These are phyloP conservation scores for Vanessa atalanta DNA, from an alignment of 1,140 invertebrate genomes.

Conservation along the genomic window DNA sequence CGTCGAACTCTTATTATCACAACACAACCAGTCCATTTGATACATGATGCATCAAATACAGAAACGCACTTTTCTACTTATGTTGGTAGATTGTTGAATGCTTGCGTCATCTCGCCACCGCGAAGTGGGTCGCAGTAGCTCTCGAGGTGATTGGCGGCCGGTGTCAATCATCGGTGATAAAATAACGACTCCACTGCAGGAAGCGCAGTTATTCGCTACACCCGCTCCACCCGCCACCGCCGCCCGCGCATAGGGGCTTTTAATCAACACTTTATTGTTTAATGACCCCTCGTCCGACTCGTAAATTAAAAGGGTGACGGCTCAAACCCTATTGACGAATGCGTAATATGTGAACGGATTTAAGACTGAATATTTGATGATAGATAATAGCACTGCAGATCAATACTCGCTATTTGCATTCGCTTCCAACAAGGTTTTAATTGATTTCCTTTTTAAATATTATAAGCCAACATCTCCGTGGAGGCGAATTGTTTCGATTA, in stretches of 20 bases:
- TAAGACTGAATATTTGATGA: conserved; percentile 65
- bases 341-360: conserved; percentile 73
- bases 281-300: conserved; percentile 76
- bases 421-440: background rate
- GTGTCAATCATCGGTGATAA: conserved; percentile 78
- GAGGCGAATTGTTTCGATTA: background rate
- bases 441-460: background rate
- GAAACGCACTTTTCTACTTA: background rate
- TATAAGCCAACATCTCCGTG: background rate
- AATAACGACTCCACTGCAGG: conserved; percentile 74
- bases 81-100: background rate
- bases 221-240: conserved; percentile 45
- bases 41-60: background rate
- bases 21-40: no score
- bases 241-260: conserved; percentile 78
- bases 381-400: conserved; percentile 55
- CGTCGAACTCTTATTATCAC: background rate
- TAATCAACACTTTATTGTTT: conserved; percentile 81
- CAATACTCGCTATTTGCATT: conserved; percentile 2
- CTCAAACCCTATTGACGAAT: conserved; percentile 77
- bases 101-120: background rate
- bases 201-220: conserved; percentile 75
- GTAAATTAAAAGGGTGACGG: conserved; percentile 80
- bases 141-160: conserved; percentile 38
- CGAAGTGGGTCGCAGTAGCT: conserved; percentile 42